phyloP scores from a whole-genome alignment of 2,113 vertebrate genomes.

The Ivindomyrus marchei region DNA sequence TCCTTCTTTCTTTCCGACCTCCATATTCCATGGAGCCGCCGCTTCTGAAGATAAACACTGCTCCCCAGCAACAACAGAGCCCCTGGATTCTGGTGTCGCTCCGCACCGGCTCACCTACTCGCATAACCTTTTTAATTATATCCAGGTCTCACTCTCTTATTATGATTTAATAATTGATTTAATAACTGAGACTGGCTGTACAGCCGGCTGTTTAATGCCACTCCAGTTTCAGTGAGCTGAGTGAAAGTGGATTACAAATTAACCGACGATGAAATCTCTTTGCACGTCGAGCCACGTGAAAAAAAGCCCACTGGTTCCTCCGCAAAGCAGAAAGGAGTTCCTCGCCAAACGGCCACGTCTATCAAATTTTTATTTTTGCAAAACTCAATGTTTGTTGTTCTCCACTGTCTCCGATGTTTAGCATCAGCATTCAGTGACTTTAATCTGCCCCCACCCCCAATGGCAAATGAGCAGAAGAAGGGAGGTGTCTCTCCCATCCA shows the following conservation, averaged over 20 bases:
- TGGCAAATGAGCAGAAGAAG: background rate
- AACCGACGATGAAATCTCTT: background rate
- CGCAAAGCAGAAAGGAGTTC: background rate
- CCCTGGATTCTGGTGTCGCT: background rate
- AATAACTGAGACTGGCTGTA: slow-evolving; percentile 25
- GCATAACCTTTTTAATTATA: slow-evolving; percentile 6
- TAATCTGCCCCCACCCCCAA: background rate
- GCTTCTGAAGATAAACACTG: background rate
- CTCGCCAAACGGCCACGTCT: background rate
- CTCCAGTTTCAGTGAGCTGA: background rate
- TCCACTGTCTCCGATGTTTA: background rate
- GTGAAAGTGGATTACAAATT: background rate
- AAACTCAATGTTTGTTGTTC: background rate
- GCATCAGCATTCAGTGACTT: background rate
- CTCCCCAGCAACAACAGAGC: background rate
- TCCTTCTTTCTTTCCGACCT: background rate
- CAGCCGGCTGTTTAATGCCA: slow-evolving; percentile 28
- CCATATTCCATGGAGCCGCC: background rate
- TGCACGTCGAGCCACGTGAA: background rate
- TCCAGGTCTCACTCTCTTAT: slow-evolving; percentile 9
- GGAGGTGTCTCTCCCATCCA: background rate
- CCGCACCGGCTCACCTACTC: background rate
- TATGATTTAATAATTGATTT: slow-evolving; percentile 35
- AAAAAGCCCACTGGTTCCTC: background rate
- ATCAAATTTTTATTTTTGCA: background rate